Percentiles rank a stretch among this genome's conserved stretches.
phyloP scores from a whole-genome alignment of 2,797 vertebrate species.

The Halcyon badia region DNA sequence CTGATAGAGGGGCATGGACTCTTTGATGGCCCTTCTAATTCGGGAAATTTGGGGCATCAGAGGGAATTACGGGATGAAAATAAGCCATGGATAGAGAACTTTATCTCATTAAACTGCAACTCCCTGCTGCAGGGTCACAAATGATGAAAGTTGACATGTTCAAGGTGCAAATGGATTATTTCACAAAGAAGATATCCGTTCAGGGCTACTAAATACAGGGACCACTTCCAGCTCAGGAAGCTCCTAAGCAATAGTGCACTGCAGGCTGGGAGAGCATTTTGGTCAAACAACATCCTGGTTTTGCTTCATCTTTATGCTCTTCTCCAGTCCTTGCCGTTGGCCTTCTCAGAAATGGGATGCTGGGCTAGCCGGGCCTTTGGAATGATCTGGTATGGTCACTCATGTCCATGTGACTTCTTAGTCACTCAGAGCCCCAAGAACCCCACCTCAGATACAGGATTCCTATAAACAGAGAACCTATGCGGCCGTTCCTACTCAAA shows the following conservation, averaged over 20 bases:
- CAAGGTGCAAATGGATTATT: not conserved
- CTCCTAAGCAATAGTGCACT: not conserved
- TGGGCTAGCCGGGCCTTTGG: not conserved
- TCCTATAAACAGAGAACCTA: not conserved
- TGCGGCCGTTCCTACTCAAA: not conserved
- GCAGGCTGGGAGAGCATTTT: not conserved
- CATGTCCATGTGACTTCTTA: not conserved
- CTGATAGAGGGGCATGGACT: accelerated
- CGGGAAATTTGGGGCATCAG: not conserved
- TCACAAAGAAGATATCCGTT: not conserved
- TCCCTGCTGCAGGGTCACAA: not conserved
- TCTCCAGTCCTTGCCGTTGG: not conserved
- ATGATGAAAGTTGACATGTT: not conserved
- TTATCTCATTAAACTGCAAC: not conserved
- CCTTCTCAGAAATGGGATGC: not conserved
- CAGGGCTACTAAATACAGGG: not conserved
- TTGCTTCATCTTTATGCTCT: not conserved
- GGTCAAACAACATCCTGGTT: not conserved
- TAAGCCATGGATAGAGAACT: not conserved
- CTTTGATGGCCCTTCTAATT: not conserved
- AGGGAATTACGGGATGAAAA: not conserved
- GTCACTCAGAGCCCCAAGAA: not conserved
- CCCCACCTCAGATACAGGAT: not conserved
- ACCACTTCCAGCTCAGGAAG: not conserved
- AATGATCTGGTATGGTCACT: not conserved